phyloP scores from a whole-genome alignment of 2,797 vertebrate species.

The Melanotaenia maccullochi region DNA sequence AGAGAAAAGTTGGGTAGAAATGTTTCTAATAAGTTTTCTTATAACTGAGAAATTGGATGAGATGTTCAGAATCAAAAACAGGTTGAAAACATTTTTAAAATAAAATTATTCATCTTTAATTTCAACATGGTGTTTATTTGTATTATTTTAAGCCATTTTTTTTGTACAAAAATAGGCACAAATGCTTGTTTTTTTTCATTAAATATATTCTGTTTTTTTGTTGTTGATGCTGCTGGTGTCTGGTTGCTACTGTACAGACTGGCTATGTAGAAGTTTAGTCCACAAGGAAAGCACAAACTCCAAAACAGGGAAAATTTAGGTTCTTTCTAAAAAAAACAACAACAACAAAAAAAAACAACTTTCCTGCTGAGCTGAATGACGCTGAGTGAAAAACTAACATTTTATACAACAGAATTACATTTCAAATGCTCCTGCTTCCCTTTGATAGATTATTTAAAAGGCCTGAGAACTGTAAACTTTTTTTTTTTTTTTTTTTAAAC shows the following conservation, averaged over 20 bases:
- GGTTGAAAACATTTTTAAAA: slow-evolving; percentile 2
- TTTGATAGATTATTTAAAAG: background rate
- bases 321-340: background rate
- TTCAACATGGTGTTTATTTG: slow-evolving; percentile 48
- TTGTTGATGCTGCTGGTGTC: slow-evolving; percentile 27
- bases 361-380: background rate
- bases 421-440: background rate
- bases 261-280: slow-evolving; percentile 12
- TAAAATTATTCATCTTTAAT: slow-evolving; percentile 7
- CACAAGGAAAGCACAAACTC: background rate
- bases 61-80: slow-evolving; percentile 29
- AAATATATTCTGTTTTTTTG: slow-evolving; percentile 26
- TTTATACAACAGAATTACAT: background rate
- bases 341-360: background rate
- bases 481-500: background rate
- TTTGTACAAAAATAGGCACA: slow-evolving; percentile 69
- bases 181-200: slow-evolving; percentile 26
- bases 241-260: slow-evolving; percentile 30
- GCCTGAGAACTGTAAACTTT: background rate
- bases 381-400: background rate
- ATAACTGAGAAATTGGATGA: slow-evolving; percentile 9
- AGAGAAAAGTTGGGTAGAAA: slow-evolving; percentile 31
- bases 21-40: background rate
- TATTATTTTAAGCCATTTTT: slow-evolving; percentile 14
- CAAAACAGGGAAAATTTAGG: slow-evolving; percentile 3